A percentile compares a stretch with the other conserved stretches of the same genome.
phyloP scores from a whole-genome alignment of 2,888 invertebrate genomes.

The Notodonta ziczac region DNA sequence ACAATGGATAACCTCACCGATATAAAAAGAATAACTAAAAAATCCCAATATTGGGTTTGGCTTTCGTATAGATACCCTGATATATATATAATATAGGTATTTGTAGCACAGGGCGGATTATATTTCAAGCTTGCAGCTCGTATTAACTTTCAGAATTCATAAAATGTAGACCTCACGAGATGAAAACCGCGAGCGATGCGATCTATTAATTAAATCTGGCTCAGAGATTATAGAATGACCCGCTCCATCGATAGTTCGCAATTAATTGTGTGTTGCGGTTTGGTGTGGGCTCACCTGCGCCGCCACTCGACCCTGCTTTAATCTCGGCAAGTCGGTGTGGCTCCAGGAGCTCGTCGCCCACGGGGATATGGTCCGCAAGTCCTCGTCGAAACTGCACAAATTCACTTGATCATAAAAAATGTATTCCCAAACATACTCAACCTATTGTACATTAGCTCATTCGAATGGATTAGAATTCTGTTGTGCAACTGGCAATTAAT shows the following conservation, averaged over 20 bases:
- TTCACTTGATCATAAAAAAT: slow-evolving; percentile 25
- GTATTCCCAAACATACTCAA: slow-evolving; percentile 4
- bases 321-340: slow-evolving; percentile 90
- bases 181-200: slow-evolving; percentile 2
- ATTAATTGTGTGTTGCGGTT: slow-evolving; percentile 42
- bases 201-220: slow-evolving; percentile 28
- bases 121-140: neutral
- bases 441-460: too few species aligned
- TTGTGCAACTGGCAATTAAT: neutral
- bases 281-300: slow-evolving; percentile 85
- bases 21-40: too few species aligned
- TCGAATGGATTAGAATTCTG: too few species aligned
- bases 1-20: too few species aligned
- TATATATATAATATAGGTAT: too few species aligned
- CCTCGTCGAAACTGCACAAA: slow-evolving; percentile 83
- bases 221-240: slow-evolving; percentile 37
- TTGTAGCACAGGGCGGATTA: too few species aligned
- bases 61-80: too few species aligned
- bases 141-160: neutral
- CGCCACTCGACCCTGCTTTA: slow-evolving; percentile 90
- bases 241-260: slow-evolving; percentile 31
- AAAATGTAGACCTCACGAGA: neutral
- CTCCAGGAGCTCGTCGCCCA: slow-evolving; percentile 91
- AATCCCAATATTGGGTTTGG: too few species aligned
- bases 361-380: slow-evolving; percentile 88